Conservation (phyloP, 2,888 invertebrate genomes). For the Sphaeridia pumilis region DNA sequence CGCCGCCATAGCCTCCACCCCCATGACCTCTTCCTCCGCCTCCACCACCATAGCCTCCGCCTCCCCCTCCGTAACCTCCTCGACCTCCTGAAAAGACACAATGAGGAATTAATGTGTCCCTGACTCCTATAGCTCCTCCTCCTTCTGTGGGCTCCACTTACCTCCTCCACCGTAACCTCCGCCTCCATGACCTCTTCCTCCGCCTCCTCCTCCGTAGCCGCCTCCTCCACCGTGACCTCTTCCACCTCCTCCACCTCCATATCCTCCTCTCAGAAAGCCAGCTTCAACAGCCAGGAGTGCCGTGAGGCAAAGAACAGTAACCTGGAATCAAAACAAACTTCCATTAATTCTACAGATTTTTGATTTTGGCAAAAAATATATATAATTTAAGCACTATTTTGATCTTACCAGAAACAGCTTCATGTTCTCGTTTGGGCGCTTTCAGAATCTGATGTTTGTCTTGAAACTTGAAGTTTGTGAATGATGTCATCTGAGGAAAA, state of each 20-base stretch:
- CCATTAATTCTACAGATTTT: background rate
- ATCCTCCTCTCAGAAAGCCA: slow-evolving; percentile 7
- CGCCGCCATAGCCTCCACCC: slow-evolving; percentile 1
- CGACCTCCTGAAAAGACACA: background rate
- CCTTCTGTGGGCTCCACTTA: background rate
- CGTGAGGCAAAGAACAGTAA: slow-evolving; percentile 4
- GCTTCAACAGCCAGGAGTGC: slow-evolving; percentile 8
- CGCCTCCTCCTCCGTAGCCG: slow-evolving; percentile 6
- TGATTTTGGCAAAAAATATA: background rate
- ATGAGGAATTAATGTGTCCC: background rate
- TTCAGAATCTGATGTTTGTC: background rate
- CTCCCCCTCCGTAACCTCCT: background rate
- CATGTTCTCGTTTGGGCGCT: background rate
- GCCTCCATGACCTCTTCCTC: slow-evolving; percentile 7
- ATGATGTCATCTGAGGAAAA: no score
- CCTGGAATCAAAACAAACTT: slow-evolving; percentile 1
- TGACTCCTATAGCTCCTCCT: background rate
- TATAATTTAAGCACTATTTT: background rate
- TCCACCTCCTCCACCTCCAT: slow-evolving; percentile 8
- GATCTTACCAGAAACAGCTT: slow-evolving; percentile 11
- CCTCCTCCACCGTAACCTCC: slow-evolving; percentile 1
- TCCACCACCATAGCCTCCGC: background rate
- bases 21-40: background rate
- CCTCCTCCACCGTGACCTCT: slow-evolving; percentile 4
- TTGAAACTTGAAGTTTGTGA: no score